Conservation (phyloP, 2,888 invertebrate genomes). For the Acrocyrtus sp. region DNA sequence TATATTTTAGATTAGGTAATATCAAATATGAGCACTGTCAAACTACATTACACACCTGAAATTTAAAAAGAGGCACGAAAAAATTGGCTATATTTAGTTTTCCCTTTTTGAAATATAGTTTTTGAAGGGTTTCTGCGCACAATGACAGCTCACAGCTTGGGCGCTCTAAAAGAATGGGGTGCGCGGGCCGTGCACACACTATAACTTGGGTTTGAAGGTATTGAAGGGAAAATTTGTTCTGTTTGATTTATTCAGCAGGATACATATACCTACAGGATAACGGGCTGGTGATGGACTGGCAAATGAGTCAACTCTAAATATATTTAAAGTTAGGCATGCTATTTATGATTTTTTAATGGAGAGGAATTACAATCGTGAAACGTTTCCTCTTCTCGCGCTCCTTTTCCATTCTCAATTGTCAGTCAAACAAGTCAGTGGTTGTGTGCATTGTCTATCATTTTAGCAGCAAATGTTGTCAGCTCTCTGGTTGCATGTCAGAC, state of each 20-base stretch:
- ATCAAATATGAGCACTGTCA: too few species aligned
- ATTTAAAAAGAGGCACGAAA: too few species aligned
- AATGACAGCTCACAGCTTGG: conserved; percentile 48
- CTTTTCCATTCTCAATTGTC: conserved; percentile 15
- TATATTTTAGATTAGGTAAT: too few species aligned
- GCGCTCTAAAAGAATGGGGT: conserved; percentile 35
- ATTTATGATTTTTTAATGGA: not conserved
- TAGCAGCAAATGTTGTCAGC: conserved; percentile 35
- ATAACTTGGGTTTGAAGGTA: too few species aligned
- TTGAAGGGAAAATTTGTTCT: conserved; percentile 20
- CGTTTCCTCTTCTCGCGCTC: conserved; percentile 13
- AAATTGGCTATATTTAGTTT: not conserved
- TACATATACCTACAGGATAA: too few species aligned
- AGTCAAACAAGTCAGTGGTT: too few species aligned
- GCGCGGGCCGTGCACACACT: too few species aligned
- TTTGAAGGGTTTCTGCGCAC: conserved; percentile 21
- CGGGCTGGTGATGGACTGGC: too few species aligned
- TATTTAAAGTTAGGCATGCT: too few species aligned
- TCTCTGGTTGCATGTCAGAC: conserved; percentile 34
- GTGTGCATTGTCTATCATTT: conserved; percentile 26
- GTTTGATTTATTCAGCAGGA: conserved; percentile 35
- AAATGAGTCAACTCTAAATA: too few species aligned
- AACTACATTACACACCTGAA: conserved; percentile 22
- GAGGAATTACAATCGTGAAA: conserved; percentile 15
- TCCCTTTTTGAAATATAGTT: conserved; percentile 7